Evolutionary conservation across 2,113 vertebrate species (phyloP).

Genomic region (Girardinichthys multiradiatus): DNA sequence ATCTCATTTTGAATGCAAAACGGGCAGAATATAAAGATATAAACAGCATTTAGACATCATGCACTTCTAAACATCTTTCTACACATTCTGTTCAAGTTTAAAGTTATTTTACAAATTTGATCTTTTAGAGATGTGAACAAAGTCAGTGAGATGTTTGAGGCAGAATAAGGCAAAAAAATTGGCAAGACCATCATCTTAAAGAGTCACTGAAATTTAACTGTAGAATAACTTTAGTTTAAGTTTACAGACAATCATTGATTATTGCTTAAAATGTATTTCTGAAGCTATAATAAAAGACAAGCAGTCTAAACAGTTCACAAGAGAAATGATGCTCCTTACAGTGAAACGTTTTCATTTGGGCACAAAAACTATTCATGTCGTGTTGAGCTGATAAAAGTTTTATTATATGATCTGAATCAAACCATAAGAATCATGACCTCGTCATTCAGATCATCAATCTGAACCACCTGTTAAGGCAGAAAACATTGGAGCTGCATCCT

Average conservation of each 20-base stretch:
- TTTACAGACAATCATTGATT: neutral
- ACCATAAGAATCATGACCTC: neutral
- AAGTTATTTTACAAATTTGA: slow-evolving; percentile 1
- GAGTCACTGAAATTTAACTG: neutral
- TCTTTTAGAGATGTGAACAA: neutral
- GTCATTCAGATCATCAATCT: slow-evolving; percentile 2
- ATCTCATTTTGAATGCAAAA: neutral
- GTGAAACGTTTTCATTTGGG: neutral
- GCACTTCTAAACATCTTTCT: neutral
- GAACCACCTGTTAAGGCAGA: slow-evolving; percentile 52
- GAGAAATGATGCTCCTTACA: neutral
- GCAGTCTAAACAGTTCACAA: neutral
- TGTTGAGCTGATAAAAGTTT: neutral
- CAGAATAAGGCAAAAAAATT: slow-evolving; percentile 17
- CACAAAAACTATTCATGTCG: no score
- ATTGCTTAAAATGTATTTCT: neutral
- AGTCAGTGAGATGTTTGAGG: neutral
- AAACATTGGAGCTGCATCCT: slow-evolving; percentile 20
- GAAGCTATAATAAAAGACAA: neutral
- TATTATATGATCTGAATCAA: neutral
- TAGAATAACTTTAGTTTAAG: neutral
- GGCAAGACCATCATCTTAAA: neutral
- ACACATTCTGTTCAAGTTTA: slow-evolving; percentile 1
- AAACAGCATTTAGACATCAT: neutral
- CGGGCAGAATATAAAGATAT: neutral